These are phyloP conservation scores for Dinoponera quadriceps DNA, from an alignment of 1,140 invertebrate genomes.

Conservation along the genomic window DNA sequence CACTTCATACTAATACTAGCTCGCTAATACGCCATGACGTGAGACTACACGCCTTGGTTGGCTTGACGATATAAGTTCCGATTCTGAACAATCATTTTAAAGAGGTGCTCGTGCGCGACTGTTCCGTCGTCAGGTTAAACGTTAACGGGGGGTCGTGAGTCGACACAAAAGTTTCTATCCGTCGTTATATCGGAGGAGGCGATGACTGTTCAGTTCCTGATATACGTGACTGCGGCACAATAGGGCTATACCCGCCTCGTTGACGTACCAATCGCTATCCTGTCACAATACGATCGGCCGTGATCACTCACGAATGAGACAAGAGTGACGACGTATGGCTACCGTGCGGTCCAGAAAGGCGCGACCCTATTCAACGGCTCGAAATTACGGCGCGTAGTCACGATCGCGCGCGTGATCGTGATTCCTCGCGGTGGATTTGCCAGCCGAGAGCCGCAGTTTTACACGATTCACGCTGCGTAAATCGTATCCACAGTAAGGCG, in stretches of 20 bases:
- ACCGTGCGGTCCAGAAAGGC: conserved; percentile 63
- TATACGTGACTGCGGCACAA: conserved; percentile 77
- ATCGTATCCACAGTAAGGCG: conserved; percentile 30
- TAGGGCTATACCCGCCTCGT: conserved; percentile 68
- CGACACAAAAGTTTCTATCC: conserved; percentile 69
- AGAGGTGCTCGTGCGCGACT: conserved; percentile 51
- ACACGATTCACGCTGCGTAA: conserved; percentile 57
- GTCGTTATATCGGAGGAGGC: conserved; percentile 65
- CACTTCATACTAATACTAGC: too few species aligned
- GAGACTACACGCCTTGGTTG: not conserved
- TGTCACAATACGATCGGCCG: conserved; percentile 76
- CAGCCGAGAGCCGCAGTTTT: conserved; percentile 29
- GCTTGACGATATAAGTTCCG: conserved; percentile 37
- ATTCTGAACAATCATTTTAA: conserved; percentile 52
- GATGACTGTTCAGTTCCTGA: conserved; percentile 73
- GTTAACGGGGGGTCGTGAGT: conserved; percentile 66
- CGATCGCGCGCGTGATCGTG: conserved; percentile 75
- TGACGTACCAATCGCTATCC: conserved; percentile 74
- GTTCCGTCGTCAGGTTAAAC: conserved; percentile 55
- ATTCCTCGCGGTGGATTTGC: conserved; percentile 60
- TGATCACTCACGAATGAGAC: conserved; percentile 73
- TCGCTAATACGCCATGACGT: too few species aligned
- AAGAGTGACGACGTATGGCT: conserved; percentile 71
- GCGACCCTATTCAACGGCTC: conserved; percentile 66
- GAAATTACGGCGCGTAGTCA: conserved; percentile 65